Percentiles rank a stretch among this genome's conserved stretches.
phyloP scores from a whole-genome alignment of 1,140 invertebrate species.

The silkworm (Bombyx mori) region DNA sequence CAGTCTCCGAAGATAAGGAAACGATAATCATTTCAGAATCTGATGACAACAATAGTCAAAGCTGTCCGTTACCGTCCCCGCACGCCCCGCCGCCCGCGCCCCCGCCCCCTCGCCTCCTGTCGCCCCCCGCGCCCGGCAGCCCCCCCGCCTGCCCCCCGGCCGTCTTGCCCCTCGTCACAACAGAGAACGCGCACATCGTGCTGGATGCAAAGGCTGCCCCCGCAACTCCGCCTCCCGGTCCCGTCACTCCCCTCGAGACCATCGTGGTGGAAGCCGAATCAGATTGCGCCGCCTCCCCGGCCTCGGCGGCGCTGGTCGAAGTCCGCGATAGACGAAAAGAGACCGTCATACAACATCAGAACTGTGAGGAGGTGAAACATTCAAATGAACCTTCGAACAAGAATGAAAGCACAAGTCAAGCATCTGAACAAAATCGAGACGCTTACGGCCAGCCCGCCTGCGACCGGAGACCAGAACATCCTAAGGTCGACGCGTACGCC shows the following conservation, averaged over 20 bases:
- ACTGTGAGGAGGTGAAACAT: conserved; percentile 40
- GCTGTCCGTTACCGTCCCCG: conserved; percentile 58
- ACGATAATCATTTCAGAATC: conserved; percentile 69
- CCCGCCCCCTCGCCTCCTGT: conserved; percentile 28
- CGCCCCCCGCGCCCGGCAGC: conserved; percentile 39
- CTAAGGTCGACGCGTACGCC: conserved; percentile 42
- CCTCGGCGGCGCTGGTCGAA: conserved; percentile 39
- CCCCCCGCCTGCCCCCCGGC: conserved; percentile 54
- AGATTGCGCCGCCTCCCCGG: conserved; percentile 42
- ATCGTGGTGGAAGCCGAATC: conserved; percentile 58
- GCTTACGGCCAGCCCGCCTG: not conserved
- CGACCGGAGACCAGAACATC: conserved; percentile 37
- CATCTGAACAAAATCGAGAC: conserved; percentile 48
- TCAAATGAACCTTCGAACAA: conserved; percentile 53
- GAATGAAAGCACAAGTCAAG: conserved; percentile 56
- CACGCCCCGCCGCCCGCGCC: conserved; percentile 38
- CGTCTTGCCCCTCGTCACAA: conserved; percentile 58
- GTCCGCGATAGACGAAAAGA: conserved; percentile 51
- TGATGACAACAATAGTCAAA: conserved; percentile 66
- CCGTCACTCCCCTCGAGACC: conserved; percentile 46
- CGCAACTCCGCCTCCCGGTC: conserved; percentile 26
- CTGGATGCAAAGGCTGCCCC: conserved; percentile 51
- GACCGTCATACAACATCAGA: conserved; percentile 62
- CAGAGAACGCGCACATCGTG: conserved; percentile 60
- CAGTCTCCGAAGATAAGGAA: conserved; percentile 57